These are phyloP conservation scores for Nixonia krombeini DNA, from an alignment of 1,140 invertebrate species.

Conservation along the genomic window DNA sequence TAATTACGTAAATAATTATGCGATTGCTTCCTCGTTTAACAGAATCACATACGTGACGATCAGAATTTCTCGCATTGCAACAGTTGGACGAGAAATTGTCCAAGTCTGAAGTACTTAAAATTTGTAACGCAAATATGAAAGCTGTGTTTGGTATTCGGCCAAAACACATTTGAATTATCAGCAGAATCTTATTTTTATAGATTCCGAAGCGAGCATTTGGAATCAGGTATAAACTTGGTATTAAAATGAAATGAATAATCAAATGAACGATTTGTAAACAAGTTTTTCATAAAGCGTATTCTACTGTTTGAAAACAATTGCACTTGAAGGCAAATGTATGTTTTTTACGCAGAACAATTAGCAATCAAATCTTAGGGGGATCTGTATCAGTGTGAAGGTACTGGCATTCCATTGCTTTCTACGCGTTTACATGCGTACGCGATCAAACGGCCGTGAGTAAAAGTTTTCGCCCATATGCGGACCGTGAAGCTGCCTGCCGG, in stretches of 20 bases:
- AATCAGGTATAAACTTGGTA: too few relatives aligned
- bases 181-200: too few relatives aligned
- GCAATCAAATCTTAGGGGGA: not conserved
- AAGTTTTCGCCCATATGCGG: conserved; percentile 64
- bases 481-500: conserved; percentile 54
- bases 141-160: conserved; percentile 54
- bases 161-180: conserved; percentile 12
- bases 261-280: too few relatives aligned
- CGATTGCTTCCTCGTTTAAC: too few relatives aligned
- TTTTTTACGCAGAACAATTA: not conserved
- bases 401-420: conserved; percentile 60
- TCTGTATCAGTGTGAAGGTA: conserved; percentile 24
- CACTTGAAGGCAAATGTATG: not conserved
- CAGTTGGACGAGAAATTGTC: conserved; percentile 14
- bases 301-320: too few relatives aligned
- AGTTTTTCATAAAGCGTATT: too few relatives aligned
- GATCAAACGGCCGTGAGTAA: conserved; percentile 60
- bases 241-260: too few relatives aligned
- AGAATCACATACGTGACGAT: conserved; percentile 10
- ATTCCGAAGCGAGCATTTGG: too few relatives aligned
- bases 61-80: conserved; percentile 21
- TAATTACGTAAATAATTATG: too few relatives aligned
- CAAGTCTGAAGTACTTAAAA: conserved; percentile 29
- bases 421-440: conserved; percentile 54
- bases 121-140: conserved; percentile 49